phyloP scores from a whole-genome alignment of 2,888 invertebrate genomes.

The Napeogenes sylphis region DNA sequence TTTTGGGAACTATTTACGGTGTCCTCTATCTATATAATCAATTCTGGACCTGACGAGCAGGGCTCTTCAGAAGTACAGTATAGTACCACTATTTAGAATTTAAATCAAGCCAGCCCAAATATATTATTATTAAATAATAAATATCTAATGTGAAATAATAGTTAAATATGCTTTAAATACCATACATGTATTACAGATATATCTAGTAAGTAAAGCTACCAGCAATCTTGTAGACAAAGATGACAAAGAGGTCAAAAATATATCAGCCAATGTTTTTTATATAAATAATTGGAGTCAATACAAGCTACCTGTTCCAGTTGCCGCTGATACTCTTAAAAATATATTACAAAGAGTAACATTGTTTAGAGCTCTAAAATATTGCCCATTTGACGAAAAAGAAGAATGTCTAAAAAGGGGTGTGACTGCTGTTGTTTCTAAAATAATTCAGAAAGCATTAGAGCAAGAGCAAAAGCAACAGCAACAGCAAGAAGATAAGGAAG shows the following conservation, averaged over 20 bases:
- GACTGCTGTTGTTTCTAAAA: slow-evolving; percentile 5
- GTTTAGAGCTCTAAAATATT: slow-evolving; percentile 29
- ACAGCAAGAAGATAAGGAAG: too few species aligned
- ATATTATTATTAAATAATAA: too few species aligned
- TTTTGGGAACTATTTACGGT: too few species aligned
- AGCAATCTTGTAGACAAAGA: neutral
- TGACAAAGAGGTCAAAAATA: neutral
- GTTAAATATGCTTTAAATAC: too few species aligned
- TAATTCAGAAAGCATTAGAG: neutral
- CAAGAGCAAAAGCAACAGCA: neutral
- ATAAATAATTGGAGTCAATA: slow-evolving; percentile 39
- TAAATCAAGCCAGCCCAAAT: too few species aligned
- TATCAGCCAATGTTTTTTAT: slow-evolving; percentile 8
- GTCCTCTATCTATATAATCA: too few species aligned
- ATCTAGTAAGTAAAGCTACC: neutral
- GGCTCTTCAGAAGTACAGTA: too few species aligned
- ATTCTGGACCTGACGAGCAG: too few species aligned
- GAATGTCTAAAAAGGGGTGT: neutral
- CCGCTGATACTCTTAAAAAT: slow-evolving; percentile 10
- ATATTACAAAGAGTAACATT: slow-evolving; percentile 20
- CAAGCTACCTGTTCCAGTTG: slow-evolving; percentile 32
- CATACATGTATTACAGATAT: too few species aligned
- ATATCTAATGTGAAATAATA: too few species aligned
- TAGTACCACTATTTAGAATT: too few species aligned
- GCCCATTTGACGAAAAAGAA: slow-evolving; percentile 33